These are phyloP conservation scores for Andrena bucephala DNA, from an alignment of 2,888 invertebrate genomes.

Conservation along the genomic window DNA sequence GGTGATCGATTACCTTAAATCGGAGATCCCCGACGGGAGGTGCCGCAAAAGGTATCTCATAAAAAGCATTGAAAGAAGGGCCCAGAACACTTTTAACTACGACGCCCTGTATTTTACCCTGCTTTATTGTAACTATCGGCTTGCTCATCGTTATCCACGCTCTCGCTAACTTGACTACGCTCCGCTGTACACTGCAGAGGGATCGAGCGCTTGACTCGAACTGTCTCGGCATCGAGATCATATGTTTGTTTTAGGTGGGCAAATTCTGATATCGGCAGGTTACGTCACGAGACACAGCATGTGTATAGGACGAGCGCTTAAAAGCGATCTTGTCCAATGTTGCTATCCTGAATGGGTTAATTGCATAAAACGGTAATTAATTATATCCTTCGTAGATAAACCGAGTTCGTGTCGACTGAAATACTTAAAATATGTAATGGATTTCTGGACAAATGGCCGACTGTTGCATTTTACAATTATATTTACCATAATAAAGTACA, in stretches of 20 bases:
- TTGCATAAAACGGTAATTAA: too few relatives aligned
- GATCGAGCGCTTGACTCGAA: neutral
- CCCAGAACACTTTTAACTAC: constrained; percentile 72
- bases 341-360: too few relatives aligned
- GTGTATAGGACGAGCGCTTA: neutral
- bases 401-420: neutral
- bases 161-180: neutral
- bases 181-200: neutral
- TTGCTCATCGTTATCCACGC: constrained; percentile 56
- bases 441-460: neutral
- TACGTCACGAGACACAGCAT: constrained; percentile 21
- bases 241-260: neutral
- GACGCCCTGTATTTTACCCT: constrained; percentile 81
- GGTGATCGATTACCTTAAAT: constrained; percentile 79
- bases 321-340: neutral
- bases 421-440: neutral
- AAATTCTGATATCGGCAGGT: neutral
- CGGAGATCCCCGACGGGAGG: constrained; percentile 83
- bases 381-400: too few relatives aligned
- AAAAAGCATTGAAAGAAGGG: constrained; percentile 77
- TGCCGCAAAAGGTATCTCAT: constrained; percentile 83
- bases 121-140: constrained; percentile 74
- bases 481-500: constrained; percentile 5
- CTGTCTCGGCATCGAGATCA: constrained; percentile 3
- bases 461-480: neutral